Base-by-base conservation (phyloP, 2,888 invertebrate species). In the Drosophila picticornis region DNA sequence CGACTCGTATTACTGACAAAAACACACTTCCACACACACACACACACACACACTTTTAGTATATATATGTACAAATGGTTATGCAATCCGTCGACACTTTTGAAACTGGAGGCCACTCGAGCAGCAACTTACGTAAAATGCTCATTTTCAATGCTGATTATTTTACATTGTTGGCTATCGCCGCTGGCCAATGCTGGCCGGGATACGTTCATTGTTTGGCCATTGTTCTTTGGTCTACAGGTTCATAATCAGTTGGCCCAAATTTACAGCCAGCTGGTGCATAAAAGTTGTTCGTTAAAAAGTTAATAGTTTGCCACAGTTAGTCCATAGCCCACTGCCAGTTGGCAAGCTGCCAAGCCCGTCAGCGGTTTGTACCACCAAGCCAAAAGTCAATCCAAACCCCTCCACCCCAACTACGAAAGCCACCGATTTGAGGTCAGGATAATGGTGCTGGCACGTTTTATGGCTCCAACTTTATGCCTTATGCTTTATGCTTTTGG, bases 271-370 rank as follows among this genome's bases (percentile, higher is more conserved):
- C 34, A 48, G 38, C 55, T 51, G 25, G 22, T 65, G 60, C 65
- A 79, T 75, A 81, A 84, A 89, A 81, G 71, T 74, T 81, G 63
- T 67, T 58, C 82, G 84, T 80, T 81, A 72, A 89, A 89, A 85
- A 89, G 88, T 84, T 87, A 71, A 84, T 69, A 72, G 71, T 74
- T 67, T 69, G 68, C 56, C 7, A 25, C 74, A 69, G 82, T 83
- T 57, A 46, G 46, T 25, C 25, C 25, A 25, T 25, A 16, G 46
- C 7, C 46, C 46, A 25, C 2, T 63, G 74, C 68, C 69, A 69
- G 65, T 43, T 75, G 68, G 69, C 75, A 75, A 52, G 34, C 31
- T 69, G 75, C 69, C 69, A 29, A 59, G 29, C n/a, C 31, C 29
- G 34, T 46, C 38, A 4, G 52, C 52, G 22, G 46, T 57, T 55